A percentile compares a stretch with the other conserved stretches of the same genome.
Conservation (phyloP, 2,797 vertebrate species). For the Xyrichtys novacula region DNA sequence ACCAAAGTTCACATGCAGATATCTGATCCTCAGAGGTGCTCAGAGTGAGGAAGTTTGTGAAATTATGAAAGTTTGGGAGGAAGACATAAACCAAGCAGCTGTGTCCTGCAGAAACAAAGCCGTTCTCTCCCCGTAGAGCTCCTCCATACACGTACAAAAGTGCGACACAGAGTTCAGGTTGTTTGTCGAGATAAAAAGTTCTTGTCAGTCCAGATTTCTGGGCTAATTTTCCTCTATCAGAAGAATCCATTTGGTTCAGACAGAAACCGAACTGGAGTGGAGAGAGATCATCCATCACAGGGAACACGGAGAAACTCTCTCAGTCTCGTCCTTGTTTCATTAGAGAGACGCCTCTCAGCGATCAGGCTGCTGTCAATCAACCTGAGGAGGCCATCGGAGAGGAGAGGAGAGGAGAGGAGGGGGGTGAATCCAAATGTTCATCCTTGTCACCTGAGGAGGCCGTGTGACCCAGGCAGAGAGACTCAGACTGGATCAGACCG, state of each 20-base stretch:
- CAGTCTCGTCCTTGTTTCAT: conserved; percentile 8
- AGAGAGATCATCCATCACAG: conserved; percentile 13
- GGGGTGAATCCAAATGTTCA: neutral
- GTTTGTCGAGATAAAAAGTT: neutral
- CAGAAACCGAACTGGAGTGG: neutral
- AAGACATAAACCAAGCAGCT: too few species aligned
- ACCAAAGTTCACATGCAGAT: neutral
- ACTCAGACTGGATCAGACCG: too few species aligned
- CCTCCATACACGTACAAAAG: too few species aligned
- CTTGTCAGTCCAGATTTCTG: neutral
- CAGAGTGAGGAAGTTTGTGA: neutral
- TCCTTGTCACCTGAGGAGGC: neutral
- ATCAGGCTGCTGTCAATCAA: neutral
- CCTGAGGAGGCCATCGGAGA: neutral
- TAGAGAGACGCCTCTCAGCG: conserved; percentile 8
- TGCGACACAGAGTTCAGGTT: neutral
- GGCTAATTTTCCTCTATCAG: neutral
- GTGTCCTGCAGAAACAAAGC: too few species aligned
- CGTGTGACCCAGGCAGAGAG: neutral
- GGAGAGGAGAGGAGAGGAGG: neutral
- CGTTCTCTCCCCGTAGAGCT: too few species aligned
- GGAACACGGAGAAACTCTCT: neutral
- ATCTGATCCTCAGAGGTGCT: neutral
- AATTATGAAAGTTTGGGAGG: neutral
- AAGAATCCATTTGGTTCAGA: neutral